Conservation (phyloP, 2,797 vertebrate genomes). For the Florisuga fusca region DNA sequence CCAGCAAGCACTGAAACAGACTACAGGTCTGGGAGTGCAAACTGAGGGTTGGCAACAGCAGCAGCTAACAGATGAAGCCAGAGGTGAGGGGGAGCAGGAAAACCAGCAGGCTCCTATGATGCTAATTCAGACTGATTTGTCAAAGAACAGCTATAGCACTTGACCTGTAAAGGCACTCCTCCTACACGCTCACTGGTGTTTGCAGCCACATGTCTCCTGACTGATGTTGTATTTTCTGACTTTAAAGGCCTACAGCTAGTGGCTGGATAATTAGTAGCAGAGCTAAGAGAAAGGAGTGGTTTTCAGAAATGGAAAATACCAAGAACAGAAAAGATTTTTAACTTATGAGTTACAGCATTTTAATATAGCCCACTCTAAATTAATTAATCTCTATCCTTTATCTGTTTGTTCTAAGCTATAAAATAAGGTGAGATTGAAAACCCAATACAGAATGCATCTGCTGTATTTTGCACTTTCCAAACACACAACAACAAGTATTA, state of each 20-base stretch:
- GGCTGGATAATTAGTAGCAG: constrained; percentile 26
- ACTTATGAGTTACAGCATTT: neutral
- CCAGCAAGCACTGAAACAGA: neutral
- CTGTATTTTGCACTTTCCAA: neutral
- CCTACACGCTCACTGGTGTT: neutral
- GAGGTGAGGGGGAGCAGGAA: neutral
- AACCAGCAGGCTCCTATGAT: neutral
- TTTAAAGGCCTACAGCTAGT: constrained; percentile 3
- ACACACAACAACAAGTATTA: constrained; percentile 4
- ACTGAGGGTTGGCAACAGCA: neutral
- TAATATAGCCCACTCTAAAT: neutral
- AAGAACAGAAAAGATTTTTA: neutral
- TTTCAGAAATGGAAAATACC: neutral
- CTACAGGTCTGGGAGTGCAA: neutral
- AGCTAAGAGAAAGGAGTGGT: neutral
- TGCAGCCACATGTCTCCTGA: neutral
- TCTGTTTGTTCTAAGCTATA: neutral
- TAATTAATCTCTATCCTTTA: neutral
- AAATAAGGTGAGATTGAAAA: neutral
- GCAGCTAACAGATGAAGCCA: neutral
- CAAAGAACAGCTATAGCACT: neutral
- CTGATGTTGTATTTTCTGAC: neutral
- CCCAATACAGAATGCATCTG: neutral
- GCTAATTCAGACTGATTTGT: constrained; percentile 42
- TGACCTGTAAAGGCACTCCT: constrained; percentile 27